Percentiles rank a stretch among this genome's conserved stretches.
Evolutionary conservation across 2,797 vertebrate genomes (phyloP).

Genomic region (Calcarius lapponicus): DNA sequence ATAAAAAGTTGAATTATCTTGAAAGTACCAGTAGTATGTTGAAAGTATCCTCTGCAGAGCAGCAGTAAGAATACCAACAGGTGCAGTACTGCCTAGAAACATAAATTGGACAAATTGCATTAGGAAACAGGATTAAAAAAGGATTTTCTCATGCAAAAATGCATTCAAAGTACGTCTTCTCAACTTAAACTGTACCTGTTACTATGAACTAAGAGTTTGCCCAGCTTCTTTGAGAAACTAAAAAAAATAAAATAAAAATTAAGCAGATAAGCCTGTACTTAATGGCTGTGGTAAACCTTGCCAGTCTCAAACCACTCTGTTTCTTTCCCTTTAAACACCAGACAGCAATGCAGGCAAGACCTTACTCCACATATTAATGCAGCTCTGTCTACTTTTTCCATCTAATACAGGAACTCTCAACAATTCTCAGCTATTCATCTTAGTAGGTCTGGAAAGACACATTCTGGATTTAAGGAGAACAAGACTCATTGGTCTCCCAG

Average conservation of each 20-base stretch:
- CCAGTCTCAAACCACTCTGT: neutral
- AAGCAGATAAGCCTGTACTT: neutral
- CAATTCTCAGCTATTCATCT: neutral
- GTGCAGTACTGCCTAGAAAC: neutral
- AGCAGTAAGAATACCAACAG: neutral
- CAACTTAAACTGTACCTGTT: neutral
- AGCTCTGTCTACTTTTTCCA: neutral
- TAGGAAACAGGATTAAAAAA: neutral
- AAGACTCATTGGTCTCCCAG: neutral
- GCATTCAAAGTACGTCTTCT: neutral
- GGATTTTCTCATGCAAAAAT: conserved; percentile 1
- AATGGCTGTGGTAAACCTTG: neutral
- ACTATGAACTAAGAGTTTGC: neutral
- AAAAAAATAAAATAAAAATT: neutral
- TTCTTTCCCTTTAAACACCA: neutral
- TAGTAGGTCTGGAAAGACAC: neutral
- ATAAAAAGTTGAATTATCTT: neutral
- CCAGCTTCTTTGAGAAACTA: neutral
- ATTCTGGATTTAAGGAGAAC: neutral
- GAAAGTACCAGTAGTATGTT: neutral
- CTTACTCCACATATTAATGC: neutral
- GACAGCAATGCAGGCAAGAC: neutral
- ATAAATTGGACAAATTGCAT: conserved; percentile 7
- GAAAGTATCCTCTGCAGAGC: neutral
- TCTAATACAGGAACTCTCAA: neutral